Percentiles rank a stretch among this genome's conserved stretches.
Evolutionary conservation across 2,888 invertebrate species (phyloP).

Genomic region (Adineta ricciae): DNA sequence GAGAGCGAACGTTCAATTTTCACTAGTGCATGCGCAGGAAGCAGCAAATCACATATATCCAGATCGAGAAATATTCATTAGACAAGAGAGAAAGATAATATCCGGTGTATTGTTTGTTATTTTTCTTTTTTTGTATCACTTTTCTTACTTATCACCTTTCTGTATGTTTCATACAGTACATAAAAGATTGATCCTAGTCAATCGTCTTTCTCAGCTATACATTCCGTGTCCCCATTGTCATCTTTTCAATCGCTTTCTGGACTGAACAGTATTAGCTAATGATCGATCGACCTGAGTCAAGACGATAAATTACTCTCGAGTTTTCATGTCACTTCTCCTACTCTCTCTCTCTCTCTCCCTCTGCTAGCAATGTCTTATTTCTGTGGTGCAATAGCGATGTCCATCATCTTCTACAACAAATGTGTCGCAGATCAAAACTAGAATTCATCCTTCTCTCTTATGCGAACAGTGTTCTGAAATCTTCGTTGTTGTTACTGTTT

Average conservation of each 20-base stretch:
- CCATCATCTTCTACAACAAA: not conserved
- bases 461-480: constrained; percentile 13
- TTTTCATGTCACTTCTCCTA: not conserved
- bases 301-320: not conserved
- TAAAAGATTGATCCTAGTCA: not conserved
- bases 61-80: not conserved
- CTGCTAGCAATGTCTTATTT: not conserved
- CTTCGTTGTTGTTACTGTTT: not conserved
- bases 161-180: constrained; percentile 6
- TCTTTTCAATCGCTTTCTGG: not conserved
- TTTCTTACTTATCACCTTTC: constrained; percentile 1
- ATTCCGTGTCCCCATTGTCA: not conserved
- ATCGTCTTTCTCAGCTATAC: constrained; percentile 13
- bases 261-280: constrained; percentile 8
- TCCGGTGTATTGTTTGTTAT: constrained; percentile 19
- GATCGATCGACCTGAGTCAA: not conserved
- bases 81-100: not conserved
- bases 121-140: not conserved
- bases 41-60: not conserved
- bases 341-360: not conserved
- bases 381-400: not conserved
- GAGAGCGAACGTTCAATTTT: not conserved
- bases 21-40: not conserved
- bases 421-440: not conserved
- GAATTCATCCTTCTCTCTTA: not conserved